A percentile compares a stretch with the other conserved stretches of the same genome.
phyloP scores from a whole-genome alignment of 2,888 invertebrate species.

The Temnothorax rugatulus region DNA sequence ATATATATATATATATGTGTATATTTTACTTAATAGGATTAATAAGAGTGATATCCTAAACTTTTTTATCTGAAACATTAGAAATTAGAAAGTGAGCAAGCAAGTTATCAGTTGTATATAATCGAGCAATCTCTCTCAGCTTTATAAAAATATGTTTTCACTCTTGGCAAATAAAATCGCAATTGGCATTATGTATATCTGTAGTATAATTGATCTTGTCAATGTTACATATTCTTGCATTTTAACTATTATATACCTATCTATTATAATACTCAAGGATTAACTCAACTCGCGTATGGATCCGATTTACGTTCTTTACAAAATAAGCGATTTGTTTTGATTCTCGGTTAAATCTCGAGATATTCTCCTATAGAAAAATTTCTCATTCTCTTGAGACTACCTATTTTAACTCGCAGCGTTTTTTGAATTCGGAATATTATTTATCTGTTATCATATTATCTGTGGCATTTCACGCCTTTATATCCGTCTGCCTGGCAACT shows the following conservation, averaged over 20 bases:
- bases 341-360: constrained; percentile 13
- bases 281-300: neutral
- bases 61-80: neutral
- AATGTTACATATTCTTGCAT: neutral
- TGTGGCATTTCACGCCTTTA: constrained; percentile 29
- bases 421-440: constrained; percentile 36
- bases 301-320: neutral
- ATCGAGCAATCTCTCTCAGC: neutral
- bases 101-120: neutral
- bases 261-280: neutral
- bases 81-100: neutral
- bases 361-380: constrained; percentile 4
- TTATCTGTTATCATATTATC: too few species aligned
- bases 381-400: neutral
- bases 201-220: neutral
- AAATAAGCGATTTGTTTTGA: neutral
- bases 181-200: neutral
- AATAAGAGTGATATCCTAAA: neutral
- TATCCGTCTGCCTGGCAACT: constrained; percentile 55
- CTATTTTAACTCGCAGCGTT: neutral
- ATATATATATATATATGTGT: neutral
- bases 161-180: neutral
- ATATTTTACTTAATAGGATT: neutral
- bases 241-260: neutral
- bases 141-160: neutral